Percentiles rank a stretch among this genome's conserved stretches.
These are phyloP conservation scores for Pyrrhosoma nymphula DNA, from an alignment of 2,888 invertebrate genomes.

Conservation along the genomic window DNA sequence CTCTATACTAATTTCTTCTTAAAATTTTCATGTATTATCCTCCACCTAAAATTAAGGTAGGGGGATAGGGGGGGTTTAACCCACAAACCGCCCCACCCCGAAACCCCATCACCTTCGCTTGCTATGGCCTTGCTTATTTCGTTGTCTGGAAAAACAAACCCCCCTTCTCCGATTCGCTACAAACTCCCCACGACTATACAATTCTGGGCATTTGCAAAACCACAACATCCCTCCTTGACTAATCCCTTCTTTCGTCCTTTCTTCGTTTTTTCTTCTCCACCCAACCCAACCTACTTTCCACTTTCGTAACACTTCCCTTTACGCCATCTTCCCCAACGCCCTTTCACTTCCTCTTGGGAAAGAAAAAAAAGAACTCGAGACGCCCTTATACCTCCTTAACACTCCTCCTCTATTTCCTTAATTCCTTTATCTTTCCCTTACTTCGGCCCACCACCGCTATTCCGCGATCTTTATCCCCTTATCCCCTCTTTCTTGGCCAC, in stretches of 20 bases:
- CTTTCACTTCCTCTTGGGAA: not conserved
- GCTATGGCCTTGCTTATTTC: too few relatives aligned
- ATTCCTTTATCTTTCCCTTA: not conserved
- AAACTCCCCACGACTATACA: not conserved
- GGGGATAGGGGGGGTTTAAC: too few relatives aligned
- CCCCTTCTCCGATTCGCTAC: not conserved
- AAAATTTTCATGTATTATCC: too few relatives aligned
- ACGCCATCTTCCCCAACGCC: not conserved
- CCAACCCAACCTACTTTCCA: not conserved
- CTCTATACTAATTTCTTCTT: too few relatives aligned
- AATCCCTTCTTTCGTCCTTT: not conserved
- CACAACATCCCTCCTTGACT: not conserved
- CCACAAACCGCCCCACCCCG: too few relatives aligned
- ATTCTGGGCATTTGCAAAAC: constrained; percentile 33
- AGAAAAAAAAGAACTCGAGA: not conserved
- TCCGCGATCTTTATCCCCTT: not conserved
- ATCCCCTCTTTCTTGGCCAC: not conserved
- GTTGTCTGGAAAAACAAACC: too few relatives aligned
- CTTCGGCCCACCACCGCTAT: not conserved
- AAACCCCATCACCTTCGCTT: too few relatives aligned
- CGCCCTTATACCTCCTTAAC: not conserved
- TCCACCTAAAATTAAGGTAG: too few relatives aligned
- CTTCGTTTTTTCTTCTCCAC: not conserved
- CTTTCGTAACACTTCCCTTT: not conserved
- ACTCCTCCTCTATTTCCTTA: not conserved